These are phyloP conservation scores for Bombylius discolor DNA, from an alignment of 2,888 invertebrate genomes.

Conservation along the genomic window DNA sequence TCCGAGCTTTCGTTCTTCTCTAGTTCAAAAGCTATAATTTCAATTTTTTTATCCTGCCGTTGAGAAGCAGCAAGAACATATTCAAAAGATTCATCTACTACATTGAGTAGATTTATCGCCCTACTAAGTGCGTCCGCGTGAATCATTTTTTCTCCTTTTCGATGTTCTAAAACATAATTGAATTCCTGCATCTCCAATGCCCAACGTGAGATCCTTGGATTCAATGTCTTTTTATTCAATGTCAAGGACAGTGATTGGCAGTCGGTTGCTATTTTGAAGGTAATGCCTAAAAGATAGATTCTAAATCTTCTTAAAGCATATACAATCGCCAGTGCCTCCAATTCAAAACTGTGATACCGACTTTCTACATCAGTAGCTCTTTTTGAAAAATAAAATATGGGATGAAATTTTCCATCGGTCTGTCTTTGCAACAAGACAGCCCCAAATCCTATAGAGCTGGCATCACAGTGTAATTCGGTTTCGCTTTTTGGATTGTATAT, in stretches of 20 bases:
- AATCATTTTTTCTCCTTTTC: slow-evolving; percentile 17
- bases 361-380: too few species aligned
- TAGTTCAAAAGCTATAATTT: slow-evolving; percentile 12
- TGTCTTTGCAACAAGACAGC: too few species aligned
- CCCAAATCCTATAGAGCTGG: too few species aligned
- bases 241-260: slow-evolving; percentile 17
- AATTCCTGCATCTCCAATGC: slow-evolving; percentile 15
- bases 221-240: slow-evolving; percentile 15
- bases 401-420: too few species aligned
- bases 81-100: slow-evolving; percentile 9
- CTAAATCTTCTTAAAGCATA: too few species aligned
- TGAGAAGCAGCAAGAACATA: slow-evolving; percentile 10
- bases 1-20: slow-evolving; percentile 11
- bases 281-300: too few species aligned
- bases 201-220: slow-evolving; percentile 15
- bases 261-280: not conserved
- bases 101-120: slow-evolving; percentile 5
- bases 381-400: too few species aligned
- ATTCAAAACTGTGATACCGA: too few species aligned
- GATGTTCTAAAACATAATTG: slow-evolving; percentile 15
- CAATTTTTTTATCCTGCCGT: slow-evolving; percentile 15
- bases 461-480: too few species aligned
- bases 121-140: slow-evolving; percentile 24
- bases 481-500: too few species aligned
- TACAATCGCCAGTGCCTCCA: too few species aligned